Conservation (phyloP, 2,888 invertebrate genomes). For the Tortrix viridana region DNA sequence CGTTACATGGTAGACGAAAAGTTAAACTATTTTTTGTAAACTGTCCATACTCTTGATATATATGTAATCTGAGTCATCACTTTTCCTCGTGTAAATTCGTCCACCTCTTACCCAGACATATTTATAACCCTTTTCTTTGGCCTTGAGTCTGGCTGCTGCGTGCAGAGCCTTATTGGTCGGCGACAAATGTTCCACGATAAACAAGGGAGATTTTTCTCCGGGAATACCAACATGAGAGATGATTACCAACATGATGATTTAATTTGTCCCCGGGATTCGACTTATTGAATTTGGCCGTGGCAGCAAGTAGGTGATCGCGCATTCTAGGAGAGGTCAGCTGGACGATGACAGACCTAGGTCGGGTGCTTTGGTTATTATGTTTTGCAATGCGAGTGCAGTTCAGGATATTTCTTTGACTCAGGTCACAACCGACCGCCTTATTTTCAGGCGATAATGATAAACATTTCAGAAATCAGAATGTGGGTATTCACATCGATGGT, state of each 20-base stretch:
- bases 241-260: no score
- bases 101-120: conserved; percentile 36
- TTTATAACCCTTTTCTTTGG: conserved; percentile 23
- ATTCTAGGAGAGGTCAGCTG: conserved; percentile 33
- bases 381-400: conserved; percentile 36
- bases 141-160: no score
- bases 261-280: background rate
- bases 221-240: background rate
- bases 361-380: conserved; percentile 21
- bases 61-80: conserved; percentile 14
- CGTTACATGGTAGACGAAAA: background rate
- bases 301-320: conserved; percentile 36
- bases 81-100: conserved; percentile 25
- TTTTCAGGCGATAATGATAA: no score
- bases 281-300: background rate
- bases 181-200: no score
- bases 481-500: no score
- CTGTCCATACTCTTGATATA: conserved; percentile 16
- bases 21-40: background rate
- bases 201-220: conserved; percentile 18
- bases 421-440: no score
- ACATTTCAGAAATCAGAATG: no score
- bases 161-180: conserved; percentile 36
- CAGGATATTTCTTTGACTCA: conserved; percentile 32
- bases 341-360: conserved; percentile 40